These are phyloP conservation scores for Ginglymostoma cirratum DNA, from an alignment of 2,113 vertebrate genomes.

Conservation along the genomic window DNA sequence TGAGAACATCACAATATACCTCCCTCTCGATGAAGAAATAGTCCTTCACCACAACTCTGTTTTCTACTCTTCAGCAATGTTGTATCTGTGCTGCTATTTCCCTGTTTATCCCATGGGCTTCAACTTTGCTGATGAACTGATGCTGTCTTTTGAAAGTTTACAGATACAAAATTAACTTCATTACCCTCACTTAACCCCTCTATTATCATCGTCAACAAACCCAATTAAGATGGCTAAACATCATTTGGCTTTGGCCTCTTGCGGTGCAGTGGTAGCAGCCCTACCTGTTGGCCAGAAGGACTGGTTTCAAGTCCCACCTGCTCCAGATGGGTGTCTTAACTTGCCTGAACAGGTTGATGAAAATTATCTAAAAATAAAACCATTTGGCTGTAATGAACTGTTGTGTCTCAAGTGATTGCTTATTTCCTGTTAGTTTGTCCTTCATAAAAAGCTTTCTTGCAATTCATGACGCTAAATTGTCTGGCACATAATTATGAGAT, in stretches of 20 bases:
- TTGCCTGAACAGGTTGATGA: too few relatives aligned
- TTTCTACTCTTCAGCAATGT: neutral
- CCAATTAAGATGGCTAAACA: neutral
- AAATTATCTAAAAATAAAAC: too few relatives aligned
- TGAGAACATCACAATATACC: neutral
- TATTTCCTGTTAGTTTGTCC: neutral
- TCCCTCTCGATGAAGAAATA: neutral
- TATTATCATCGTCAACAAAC: neutral
- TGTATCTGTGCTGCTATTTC: neutral
- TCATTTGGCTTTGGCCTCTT: neutral
- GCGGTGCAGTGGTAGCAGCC: too few relatives aligned
- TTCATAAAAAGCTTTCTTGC: neutral
- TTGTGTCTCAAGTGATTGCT: neutral
- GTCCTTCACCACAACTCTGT: neutral
- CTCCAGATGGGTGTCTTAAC: too few relatives aligned
- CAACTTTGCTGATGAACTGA: neutral
- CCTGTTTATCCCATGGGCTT: neutral
- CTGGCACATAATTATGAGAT: neutral
- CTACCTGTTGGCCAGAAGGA: too few relatives aligned
- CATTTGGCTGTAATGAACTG: neutral
- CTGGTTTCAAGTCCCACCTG: too few relatives aligned
- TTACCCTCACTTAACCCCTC: neutral
- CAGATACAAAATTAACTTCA: neutral
- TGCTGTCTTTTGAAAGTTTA: neutral
- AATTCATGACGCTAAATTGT: neutral